Conservation (phyloP, 1,140 invertebrate genomes). For the Colletes gigas region DNA sequence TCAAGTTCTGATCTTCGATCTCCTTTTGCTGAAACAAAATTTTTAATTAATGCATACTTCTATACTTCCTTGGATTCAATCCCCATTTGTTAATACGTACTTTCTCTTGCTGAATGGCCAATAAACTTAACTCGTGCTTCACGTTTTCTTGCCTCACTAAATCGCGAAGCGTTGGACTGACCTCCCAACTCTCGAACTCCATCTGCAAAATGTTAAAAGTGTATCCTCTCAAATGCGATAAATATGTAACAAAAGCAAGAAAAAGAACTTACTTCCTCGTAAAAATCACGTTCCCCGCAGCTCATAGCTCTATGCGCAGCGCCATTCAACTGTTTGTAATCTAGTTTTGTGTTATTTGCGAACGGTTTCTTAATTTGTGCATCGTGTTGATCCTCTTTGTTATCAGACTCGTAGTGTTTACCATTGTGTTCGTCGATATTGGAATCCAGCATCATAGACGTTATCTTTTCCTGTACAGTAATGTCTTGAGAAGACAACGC, state of each 20-base stretch:
- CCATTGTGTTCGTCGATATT: constrained; percentile 37
- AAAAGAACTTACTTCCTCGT: constrained; percentile 69
- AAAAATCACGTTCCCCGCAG: constrained; percentile 74
- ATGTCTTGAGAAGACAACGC: not conserved
- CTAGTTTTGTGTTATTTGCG: constrained; percentile 54
- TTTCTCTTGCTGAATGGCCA: constrained; percentile 77
- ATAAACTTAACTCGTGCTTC: constrained; percentile 73
- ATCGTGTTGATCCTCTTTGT: constrained; percentile 22
- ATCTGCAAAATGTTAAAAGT: constrained; percentile 58
- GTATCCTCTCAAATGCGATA: not conserved
- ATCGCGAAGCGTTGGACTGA: constrained; percentile 72
- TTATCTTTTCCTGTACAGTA: constrained; percentile 1
- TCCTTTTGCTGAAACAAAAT: constrained; percentile 77
- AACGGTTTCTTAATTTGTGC: constrained; percentile 21
- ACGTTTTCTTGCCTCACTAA: constrained; percentile 76
- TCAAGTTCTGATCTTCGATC: constrained; percentile 79
- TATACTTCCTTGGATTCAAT: not conserved
- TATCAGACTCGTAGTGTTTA: constrained; percentile 15
- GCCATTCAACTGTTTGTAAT: constrained; percentile 73
- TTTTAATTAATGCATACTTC: not conserved
- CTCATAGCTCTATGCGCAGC: constrained; percentile 77
- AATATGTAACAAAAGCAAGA: not conserved
- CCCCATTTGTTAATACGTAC: constrained; percentile 54
- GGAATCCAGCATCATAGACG: not conserved
- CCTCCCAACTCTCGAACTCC: constrained; percentile 77